These are phyloP conservation scores for Lytechinus variegatus DNA, from an alignment of 35 echinoderm and acorn worm species.

Conservation along the genomic window DNA sequence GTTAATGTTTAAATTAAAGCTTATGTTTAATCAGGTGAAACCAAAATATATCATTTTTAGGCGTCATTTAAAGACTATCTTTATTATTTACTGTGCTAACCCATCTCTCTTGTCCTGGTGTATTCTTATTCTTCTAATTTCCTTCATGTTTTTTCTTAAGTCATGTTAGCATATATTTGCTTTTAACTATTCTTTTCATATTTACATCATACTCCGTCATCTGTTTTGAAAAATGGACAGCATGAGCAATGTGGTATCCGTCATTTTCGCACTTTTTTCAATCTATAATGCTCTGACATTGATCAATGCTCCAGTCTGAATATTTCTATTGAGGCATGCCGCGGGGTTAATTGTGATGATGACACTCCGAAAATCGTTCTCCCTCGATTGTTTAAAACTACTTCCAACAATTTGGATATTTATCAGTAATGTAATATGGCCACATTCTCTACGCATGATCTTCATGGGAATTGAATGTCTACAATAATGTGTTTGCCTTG, in stretches of 20 bases:
- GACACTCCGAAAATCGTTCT: neutral
- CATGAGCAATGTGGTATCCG: neutral
- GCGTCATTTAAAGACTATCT: too few relatives aligned
- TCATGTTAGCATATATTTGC: neutral
- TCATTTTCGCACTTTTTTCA: neutral
- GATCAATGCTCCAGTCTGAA: constrained; percentile 27
- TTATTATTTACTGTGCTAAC: too few relatives aligned
- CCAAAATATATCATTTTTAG: too few relatives aligned
- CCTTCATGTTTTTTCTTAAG: neutral
- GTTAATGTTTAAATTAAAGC: too few relatives aligned
- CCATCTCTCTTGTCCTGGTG: too few relatives aligned
- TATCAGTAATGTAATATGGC: neutral
- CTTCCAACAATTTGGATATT: neutral
- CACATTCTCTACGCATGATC: neutral
- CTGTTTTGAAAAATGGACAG: neutral
- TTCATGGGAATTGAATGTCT: neutral
- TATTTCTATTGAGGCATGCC: constrained; percentile 13
- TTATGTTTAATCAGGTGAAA: too few relatives aligned
- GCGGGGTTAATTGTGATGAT: constrained; percentile 40
- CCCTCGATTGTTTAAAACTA: neutral
- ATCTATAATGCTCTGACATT: neutral
- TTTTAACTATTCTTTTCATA: neutral
- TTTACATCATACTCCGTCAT: neutral
- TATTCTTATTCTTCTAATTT: neutral
- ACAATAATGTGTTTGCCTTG: neutral